These are phyloP conservation scores for Operophtera brumata DNA, from an alignment of 2,888 invertebrate genomes.

Conservation along the genomic window DNA sequence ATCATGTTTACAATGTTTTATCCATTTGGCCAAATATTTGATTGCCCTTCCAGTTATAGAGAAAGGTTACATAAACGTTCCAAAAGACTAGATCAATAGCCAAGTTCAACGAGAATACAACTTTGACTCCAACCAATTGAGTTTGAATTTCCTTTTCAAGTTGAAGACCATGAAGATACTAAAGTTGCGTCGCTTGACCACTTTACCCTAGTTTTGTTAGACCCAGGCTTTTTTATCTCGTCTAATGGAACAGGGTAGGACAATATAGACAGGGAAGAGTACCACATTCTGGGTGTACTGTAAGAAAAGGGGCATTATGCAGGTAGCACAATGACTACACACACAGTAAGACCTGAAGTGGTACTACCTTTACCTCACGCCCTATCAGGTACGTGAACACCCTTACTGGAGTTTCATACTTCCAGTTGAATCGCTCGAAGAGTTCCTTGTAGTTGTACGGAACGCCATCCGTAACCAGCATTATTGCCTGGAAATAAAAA, in stretches of 20 bases:
- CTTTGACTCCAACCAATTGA: too few relatives aligned
- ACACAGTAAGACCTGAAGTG: conserved; percentile 80
- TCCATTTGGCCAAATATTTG: conserved; percentile 2
- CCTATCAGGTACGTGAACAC: conserved; percentile 99
- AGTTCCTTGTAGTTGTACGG: conserved; percentile 96
- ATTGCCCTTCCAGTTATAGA: conserved; percentile 1
- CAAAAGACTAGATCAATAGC: conserved; percentile 14
- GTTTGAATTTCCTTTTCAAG: too few relatives aligned
- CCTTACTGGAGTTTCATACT: conserved; percentile 90
- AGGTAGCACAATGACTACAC: conserved; percentile 80
- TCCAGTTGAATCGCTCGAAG: conserved; percentile 95
- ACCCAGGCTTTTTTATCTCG: conserved; percentile 8
- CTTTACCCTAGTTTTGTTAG: too few relatives aligned
- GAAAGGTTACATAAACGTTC: conserved; percentile 14
- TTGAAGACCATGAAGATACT: too few relatives aligned
- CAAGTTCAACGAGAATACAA: too few relatives aligned
- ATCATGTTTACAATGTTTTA: conserved; percentile 4
- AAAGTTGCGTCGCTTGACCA: too few relatives aligned
- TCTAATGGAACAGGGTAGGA: conserved; percentile 22
- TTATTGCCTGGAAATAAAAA: conserved; percentile 88
- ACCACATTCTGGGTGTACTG: conserved; percentile 79
- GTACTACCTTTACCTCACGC: conserved; percentile 86
- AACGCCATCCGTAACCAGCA: conserved; percentile 99
- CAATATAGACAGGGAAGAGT: conserved; percentile 54
- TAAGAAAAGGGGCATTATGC: conserved; percentile 74